Conservation (phyloP, 1,140 invertebrate genomes). For the Rhagoletis zephyria region DNA sequence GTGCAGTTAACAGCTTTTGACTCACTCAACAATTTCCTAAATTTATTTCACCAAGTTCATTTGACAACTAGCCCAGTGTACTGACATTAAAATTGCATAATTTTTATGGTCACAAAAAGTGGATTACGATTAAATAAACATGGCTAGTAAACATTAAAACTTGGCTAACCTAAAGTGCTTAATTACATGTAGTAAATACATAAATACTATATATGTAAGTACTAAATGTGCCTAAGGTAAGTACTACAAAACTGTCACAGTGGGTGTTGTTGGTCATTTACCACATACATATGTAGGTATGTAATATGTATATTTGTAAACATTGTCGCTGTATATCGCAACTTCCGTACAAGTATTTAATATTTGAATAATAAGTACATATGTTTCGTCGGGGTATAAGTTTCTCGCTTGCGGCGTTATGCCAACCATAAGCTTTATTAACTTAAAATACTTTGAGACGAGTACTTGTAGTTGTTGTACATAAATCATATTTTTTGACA, state of each 20-base stretch:
- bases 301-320: not conserved
- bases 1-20: too few species aligned
- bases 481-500: not conserved
- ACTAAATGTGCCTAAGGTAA: not conserved
- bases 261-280: not conserved
- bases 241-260: too few species aligned
- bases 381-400: not conserved
- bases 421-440: slow-evolving; percentile 28
- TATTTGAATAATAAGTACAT: too few species aligned
- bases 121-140: not conserved
- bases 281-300: not conserved
- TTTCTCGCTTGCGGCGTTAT: not conserved
- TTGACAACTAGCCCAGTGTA: too few species aligned
- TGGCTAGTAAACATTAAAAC: not conserved
- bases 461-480: not conserved
- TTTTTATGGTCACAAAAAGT: not conserved
- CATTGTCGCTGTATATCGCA: too few species aligned
- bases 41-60: too few species aligned
- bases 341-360: too few species aligned
- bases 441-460: slow-evolving; percentile 7
- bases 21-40: too few species aligned
- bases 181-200: not conserved
- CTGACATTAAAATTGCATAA: slow-evolving; percentile 7
- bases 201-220: not conserved
- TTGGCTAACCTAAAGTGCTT: not conserved